Evolutionary conservation across 2,113 vertebrate genomes (phyloP), one percentile per base, ranked within the genome.

Genomic region (Melospiza georgiana): DNA sequence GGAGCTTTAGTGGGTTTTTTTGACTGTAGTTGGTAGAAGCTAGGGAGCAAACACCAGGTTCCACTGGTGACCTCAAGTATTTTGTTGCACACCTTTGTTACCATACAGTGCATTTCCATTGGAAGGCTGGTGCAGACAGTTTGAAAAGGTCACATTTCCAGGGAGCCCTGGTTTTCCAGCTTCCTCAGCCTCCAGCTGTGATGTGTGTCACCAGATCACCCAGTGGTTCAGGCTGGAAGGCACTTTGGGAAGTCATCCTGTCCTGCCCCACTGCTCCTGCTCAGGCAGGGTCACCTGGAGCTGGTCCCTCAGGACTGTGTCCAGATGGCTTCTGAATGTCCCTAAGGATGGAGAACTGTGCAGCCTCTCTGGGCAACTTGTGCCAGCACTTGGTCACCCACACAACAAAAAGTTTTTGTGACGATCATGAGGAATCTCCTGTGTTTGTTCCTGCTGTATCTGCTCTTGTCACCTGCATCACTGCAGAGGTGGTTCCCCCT

Each of bases 301-400:
- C 51, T 6, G 1, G 11, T 68, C 33, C 13, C 27, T 90, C 14
- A 41, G 58, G 48, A 31, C 11, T 6, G 9, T 49, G 28, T 68
- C 8, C 28, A 46, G 7, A 21, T 5, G 10, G 24, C 21, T 73
- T 85, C 84, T 39, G 31, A 51, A 1, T 49, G 37, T 68, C n/a
- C 39, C 15, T 8, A 8, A n/a, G 41, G 14, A n/a, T 35, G 35
- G 39, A 61, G 28, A 30, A 23, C 33, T 48, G 12, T 0, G 0
- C 31, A 78, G 9, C 44, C 18, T 59, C 16, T 55, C 15, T 49
- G 39, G 37, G 12, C n/a, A 51, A 1, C 49, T n/a, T 59, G 28
- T 73, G 46, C 30, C 52, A 35, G 21, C 35, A 30, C 41, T 61
- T 49, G 41, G 22, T 62, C 51, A 66, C 19, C 5, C 15, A 31